These are phyloP conservation scores for Penaeus chinensis DNA, from an alignment of 1,140 invertebrate genomes.

Conservation along the genomic window DNA sequence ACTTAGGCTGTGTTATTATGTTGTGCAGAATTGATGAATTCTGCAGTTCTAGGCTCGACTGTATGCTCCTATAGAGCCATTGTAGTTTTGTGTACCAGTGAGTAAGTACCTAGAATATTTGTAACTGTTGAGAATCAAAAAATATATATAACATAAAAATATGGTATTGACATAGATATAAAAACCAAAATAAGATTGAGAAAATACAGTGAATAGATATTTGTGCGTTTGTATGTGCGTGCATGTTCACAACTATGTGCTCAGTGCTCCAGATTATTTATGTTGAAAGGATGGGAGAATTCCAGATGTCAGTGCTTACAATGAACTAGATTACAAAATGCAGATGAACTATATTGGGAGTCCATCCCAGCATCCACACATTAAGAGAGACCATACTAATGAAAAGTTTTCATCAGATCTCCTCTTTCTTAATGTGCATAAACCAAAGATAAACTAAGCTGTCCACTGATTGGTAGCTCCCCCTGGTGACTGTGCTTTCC, in stretches of 20 bases:
- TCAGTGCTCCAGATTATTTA: conserved; percentile 28
- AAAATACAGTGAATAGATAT: background rate
- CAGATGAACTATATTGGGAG: background rate
- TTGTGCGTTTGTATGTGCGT: conserved; percentile 17
- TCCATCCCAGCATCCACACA: background rate
- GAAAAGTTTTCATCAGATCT: conserved; percentile 44
- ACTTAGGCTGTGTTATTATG: conserved; percentile 51
- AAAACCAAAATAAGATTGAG: conserved; percentile 12
- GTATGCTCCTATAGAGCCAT: conserved; percentile 33
- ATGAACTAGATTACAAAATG: background rate
- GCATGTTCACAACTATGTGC: conserved; percentile 1
- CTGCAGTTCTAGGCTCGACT: conserved; percentile 38
- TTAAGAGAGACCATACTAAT: background rate
- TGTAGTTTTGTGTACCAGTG: conserved; percentile 51
- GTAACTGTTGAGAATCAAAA: conserved; percentile 53
- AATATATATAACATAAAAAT: background rate
- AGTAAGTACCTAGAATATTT: conserved; percentile 46
- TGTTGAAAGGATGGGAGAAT: conserved; percentile 5
- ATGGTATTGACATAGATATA: conserved; percentile 28
- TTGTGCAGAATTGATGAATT: conserved; percentile 46
- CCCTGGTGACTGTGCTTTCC: conserved; percentile 19
- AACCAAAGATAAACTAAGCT: conserved; percentile 53
- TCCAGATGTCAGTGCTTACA: conserved; percentile 10
- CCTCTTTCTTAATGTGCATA: conserved; percentile 44
- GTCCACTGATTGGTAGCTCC: conserved; percentile 31